Conservation (phyloP, 1,140 invertebrate species). For the Brachionus paranguensis region DNA sequence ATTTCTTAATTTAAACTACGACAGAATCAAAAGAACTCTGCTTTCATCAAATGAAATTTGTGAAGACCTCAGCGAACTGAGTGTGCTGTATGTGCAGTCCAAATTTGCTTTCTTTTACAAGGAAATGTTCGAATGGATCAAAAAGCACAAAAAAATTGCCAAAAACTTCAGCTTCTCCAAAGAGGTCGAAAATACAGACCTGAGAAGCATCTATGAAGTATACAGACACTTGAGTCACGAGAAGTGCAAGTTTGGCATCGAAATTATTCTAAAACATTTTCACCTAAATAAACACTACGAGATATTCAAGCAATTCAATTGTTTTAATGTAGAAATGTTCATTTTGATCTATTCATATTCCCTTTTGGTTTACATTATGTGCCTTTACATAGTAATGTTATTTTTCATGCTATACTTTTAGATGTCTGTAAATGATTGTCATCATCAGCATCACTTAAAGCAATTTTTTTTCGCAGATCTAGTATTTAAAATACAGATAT, state of each 20-base stretch:
- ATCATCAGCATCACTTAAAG: too few species aligned
- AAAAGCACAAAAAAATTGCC: slow-evolving; percentile 21
- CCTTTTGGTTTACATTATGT: not conserved
- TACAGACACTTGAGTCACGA: not conserved
- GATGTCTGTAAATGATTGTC: too few species aligned
- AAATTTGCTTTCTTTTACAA: not conserved
- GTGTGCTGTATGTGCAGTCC: not conserved
- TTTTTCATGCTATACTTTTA: not conserved
- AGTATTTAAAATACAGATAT: too few species aligned
- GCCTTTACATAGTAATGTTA: not conserved
- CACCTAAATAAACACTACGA: not conserved
- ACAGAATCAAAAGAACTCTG: not conserved
- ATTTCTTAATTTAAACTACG: not conserved
- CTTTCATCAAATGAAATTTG: not conserved
- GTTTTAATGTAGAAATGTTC: not conserved
- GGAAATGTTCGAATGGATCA: not conserved
- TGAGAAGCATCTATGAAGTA: not conserved
- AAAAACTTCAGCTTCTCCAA: not conserved
- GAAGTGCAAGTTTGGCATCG: not conserved
- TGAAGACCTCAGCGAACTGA: not conserved
- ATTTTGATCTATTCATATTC: slow-evolving; percentile 9
- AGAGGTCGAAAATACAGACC: slow-evolving; percentile 4
- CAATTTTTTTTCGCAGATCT: too few species aligned
- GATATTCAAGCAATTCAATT: not conserved
- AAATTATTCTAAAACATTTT: not conserved